These are phyloP conservation scores for Gambusia holbrooki DNA, from an alignment of 2,113 vertebrate genomes.

Conservation along the genomic window DNA sequence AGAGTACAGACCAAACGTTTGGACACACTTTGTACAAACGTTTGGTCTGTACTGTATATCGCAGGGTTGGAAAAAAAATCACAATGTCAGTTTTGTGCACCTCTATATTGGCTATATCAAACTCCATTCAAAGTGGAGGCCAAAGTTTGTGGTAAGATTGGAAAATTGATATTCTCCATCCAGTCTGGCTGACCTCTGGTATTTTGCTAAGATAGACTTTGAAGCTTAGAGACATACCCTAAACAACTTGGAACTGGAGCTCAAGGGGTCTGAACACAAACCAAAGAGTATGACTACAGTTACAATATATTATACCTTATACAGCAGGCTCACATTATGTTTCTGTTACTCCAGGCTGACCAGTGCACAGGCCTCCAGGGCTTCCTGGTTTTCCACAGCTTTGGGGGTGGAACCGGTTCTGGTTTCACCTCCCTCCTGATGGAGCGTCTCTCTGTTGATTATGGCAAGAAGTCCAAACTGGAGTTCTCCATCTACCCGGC, in stretches of 20 bases:
- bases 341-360: slow-evolving; percentile 50
- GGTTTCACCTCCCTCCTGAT: slow-evolving; percentile 89
- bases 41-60: too few species aligned
- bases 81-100: too few species aligned
- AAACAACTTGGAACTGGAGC: too few species aligned
- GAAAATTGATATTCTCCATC: neutral
- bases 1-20: too few species aligned
- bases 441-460: slow-evolving; percentile 92
- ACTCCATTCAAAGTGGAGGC: neutral
- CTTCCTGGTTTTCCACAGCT: slow-evolving; percentile 81
- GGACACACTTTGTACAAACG: too few species aligned
- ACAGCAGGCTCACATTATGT: neutral
- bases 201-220: neutral
- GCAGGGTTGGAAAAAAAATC: too few species aligned
- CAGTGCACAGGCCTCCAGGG: slow-evolving; percentile 70
- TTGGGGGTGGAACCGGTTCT: slow-evolving; percentile 82
- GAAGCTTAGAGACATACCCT: neutral
- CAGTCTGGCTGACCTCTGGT: neutral
- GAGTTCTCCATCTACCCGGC: slow-evolving; percentile 93
- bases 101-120: too few species aligned
- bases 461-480: slow-evolving; percentile 91
- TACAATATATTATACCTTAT: neutral
- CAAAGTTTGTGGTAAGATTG: neutral
- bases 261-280: too few species aligned
- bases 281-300: neutral